Evolutionary conservation across 2,888 invertebrate species (phyloP), one percentile per base, ranked within the genome.

Genomic region (Drosophila borborema): DNA sequence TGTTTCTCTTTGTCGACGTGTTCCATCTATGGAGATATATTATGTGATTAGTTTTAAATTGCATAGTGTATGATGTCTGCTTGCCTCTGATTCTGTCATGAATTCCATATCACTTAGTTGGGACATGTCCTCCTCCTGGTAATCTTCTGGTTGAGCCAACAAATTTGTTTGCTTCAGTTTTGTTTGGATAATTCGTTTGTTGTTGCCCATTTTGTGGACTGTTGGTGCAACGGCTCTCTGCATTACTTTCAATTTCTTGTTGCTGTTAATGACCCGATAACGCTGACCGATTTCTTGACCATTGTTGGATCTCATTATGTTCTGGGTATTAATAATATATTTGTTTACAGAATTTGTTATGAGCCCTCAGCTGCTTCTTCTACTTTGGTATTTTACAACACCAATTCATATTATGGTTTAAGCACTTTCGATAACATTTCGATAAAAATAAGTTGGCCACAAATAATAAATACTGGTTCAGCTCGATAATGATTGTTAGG

Each of bases 231-330:
- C 36, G 8, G 14, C 9, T 14, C 48, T 54, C 28, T 16, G 34
- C 1, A 31, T 20, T 4, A 45, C 14, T 14, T 61, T 49, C 3
- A 41, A 10, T 46, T 48, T 60, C 10, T 23, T 74, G 9, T 20
- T 69, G 36, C 2, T 18, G 34, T 51, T 59, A 2, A 59, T 43
- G 1, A 41, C 34, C 1, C 61, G 60, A 62, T 56, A 41, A 9
- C 40, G 23, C 46, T 58, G 53, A 5, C 5, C 2, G 2, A 8
- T 9, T 2, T 5, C 5, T 0, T 28, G 49, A 8, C 31, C 58
- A 48, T 64, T 61, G 10, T 0, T 59, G 14, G 49, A 36, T 38
- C 40, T 56, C 75, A 78, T 75, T 60, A 9, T 38, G 46, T 20
- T 28, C 9, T 9, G 16, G 12, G 12, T 41, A 8, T 23, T 36